phyloP scores from a whole-genome alignment of 2,888 invertebrate genomes.

The Ferdinandea cuprea region DNA sequence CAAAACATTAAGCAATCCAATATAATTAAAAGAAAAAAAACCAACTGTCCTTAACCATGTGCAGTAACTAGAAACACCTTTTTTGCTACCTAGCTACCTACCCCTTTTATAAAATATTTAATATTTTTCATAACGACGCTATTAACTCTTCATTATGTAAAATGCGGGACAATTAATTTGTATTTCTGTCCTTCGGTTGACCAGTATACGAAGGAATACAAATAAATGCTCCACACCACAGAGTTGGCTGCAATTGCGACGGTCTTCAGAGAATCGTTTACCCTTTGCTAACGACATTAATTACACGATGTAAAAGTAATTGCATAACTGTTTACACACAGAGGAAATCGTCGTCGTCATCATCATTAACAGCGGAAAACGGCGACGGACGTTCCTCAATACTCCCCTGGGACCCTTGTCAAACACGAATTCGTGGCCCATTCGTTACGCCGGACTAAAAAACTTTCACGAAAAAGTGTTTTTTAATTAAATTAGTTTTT shows the following conservation, averaged over 20 bases:
- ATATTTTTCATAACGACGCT: conserved; percentile 50
- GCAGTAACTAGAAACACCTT: no score
- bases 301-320: conserved; percentile 65
- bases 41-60: no score
- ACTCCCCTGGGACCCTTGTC: background rate
- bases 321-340: conserved; percentile 53
- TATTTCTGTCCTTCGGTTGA: conserved; percentile 55
- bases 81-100: no score
- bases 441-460: background rate
- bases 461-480: conserved; percentile 2
- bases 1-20: no score
- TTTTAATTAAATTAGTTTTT: conserved; percentile 62
- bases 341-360: conserved; percentile 25
- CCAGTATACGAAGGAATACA: conserved; percentile 52
- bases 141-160: conserved; percentile 63
- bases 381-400: background rate
- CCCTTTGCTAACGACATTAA: conserved; percentile 64
- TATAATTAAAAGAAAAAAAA: no score
- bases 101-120: no score
- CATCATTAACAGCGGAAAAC: background rate
- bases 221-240: conserved; percentile 34
- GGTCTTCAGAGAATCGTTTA: conserved; percentile 64
- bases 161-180: conserved; percentile 61
- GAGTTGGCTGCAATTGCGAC: background rate
- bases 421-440: background rate